Percentiles rank a stretch among this genome's conserved stretches.
These are phyloP conservation scores for Eurosta solidaginis DNA, from an alignment of 1,140 invertebrate species.

Conservation along the genomic window DNA sequence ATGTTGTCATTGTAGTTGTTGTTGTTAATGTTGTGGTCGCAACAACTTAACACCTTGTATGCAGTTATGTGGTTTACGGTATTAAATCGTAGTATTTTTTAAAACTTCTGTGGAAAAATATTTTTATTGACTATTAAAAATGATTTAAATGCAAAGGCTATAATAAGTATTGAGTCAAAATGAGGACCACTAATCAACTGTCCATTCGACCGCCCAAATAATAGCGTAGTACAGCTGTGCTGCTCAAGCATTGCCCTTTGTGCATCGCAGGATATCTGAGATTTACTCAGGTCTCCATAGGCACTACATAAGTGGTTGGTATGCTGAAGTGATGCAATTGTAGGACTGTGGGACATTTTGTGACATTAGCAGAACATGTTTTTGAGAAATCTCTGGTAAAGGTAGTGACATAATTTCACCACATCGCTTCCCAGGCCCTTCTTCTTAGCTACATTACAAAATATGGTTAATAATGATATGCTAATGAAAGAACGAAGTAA, in stretches of 20 bases:
- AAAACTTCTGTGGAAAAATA: conserved; percentile 9
- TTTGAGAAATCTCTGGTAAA: too few species aligned
- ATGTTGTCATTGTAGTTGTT: not conserved
- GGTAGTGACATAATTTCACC: too few species aligned
- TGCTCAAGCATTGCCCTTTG: not conserved
- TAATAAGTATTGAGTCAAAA: not conserved
- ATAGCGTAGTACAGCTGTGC: too few species aligned
- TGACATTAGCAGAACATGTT: too few species aligned
- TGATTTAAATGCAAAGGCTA: conserved; percentile 19
- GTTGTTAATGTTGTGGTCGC: not conserved
- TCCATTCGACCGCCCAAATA: not conserved
- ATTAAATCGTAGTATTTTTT: not conserved
- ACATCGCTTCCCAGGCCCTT: too few species aligned
- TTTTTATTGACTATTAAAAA: conserved; percentile 8
- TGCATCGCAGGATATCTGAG: too few species aligned
- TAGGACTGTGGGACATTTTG: too few species aligned
- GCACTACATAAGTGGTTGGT: too few species aligned
- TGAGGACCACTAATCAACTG: not conserved
- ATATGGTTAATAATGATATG: too few species aligned
- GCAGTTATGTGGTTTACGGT: not conserved
- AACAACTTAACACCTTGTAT: conserved; percentile 12
- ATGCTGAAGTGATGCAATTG: not conserved
- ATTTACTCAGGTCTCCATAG: too few species aligned
- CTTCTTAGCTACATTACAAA: too few species aligned
- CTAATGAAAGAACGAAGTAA: too few species aligned